These are phyloP conservation scores for Bactericera cockerelli DNA, from an alignment of 1,140 invertebrate genomes.

Conservation along the genomic window DNA sequence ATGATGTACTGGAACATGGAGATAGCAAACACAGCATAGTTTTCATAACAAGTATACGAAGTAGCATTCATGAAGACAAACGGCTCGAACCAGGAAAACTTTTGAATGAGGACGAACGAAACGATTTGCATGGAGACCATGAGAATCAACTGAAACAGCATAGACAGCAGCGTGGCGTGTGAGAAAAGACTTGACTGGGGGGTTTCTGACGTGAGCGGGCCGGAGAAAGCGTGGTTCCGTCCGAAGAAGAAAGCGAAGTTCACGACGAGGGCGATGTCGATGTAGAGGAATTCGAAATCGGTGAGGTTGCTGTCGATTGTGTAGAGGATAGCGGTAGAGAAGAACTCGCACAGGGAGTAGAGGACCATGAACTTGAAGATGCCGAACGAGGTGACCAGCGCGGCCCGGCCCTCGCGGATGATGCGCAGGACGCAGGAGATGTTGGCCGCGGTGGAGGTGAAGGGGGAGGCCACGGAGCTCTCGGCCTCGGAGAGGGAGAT, in stretches of 20 bases:
- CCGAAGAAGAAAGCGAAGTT: slow-evolving; percentile 73
- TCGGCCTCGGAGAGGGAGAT: slow-evolving; percentile 93
- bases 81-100: slow-evolving; percentile 53
- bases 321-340: slow-evolving; percentile 80
- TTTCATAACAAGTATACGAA: slow-evolving; percentile 49
- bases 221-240: slow-evolving; percentile 53
- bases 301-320: slow-evolving; percentile 63
- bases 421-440: slow-evolving; percentile 80
- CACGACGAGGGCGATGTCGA: slow-evolving; percentile 63
- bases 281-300: slow-evolving; percentile 67
- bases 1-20: slow-evolving; percentile 90
- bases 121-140: slow-evolving; percentile 48
- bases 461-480: slow-evolving; percentile 90
- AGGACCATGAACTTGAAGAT: slow-evolving; percentile 84
- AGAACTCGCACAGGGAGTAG: slow-evolving; percentile 65
- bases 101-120: slow-evolving; percentile 43
- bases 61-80: slow-evolving; percentile 35
- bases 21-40: slow-evolving; percentile 69
- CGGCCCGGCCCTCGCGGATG: slow-evolving; percentile 81
- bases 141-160: slow-evolving; percentile 56
- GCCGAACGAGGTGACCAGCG: slow-evolving; percentile 88
- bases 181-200: slow-evolving; percentile 51
- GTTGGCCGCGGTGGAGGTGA: slow-evolving; percentile 76
- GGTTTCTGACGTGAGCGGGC: slow-evolving; percentile 44
- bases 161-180: slow-evolving; percentile 46